Conservation (phyloP, 2,888 invertebrate genomes). For the Blomia tropicalis region DNA sequence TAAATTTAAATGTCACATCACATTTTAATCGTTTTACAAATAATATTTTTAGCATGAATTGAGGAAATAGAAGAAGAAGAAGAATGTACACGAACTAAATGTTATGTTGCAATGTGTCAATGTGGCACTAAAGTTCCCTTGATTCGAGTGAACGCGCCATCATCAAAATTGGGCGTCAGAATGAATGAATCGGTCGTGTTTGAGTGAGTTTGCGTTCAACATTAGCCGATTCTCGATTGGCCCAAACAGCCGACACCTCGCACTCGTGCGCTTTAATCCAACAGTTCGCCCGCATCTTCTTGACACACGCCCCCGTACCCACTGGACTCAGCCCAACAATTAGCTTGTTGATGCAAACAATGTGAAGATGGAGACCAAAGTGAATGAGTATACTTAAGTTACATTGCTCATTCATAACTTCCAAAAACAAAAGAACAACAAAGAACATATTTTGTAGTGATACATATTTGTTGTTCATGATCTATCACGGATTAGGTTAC, state of each 20-base stretch:
- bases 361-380: neutral
- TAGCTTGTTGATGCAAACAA: slow-evolving; percentile 9
- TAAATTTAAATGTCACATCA: too few relatives aligned
- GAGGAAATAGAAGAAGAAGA: too few relatives aligned
- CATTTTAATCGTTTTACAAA: too few relatives aligned
- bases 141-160: too few relatives aligned
- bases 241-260: neutral
- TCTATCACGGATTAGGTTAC: too few relatives aligned
- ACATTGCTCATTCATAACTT: too few relatives aligned
- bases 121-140: too few relatives aligned
- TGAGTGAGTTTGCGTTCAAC: slow-evolving; percentile 1
- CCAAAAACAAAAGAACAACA: neutral
- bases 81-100: too few relatives aligned
- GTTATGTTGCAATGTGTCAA: too few relatives aligned
- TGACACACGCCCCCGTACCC: neutral
- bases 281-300: neutral
- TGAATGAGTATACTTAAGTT: too few relatives aligned
- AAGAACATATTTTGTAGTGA: neutral
- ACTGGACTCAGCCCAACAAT: neutral
- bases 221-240: neutral
- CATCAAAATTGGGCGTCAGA: slow-evolving; percentile 6
- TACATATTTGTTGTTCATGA: too few relatives aligned
- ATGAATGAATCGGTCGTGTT: neutral
- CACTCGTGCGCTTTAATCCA: slow-evolving; percentile 2
- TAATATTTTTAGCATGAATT: too few relatives aligned